A percentile compares a stretch with the other conserved stretches of the same genome.
These are phyloP conservation scores for Hymenochirus boettgeri DNA, from an alignment of 2,113 vertebrate genomes.

Conservation along the genomic window DNA sequence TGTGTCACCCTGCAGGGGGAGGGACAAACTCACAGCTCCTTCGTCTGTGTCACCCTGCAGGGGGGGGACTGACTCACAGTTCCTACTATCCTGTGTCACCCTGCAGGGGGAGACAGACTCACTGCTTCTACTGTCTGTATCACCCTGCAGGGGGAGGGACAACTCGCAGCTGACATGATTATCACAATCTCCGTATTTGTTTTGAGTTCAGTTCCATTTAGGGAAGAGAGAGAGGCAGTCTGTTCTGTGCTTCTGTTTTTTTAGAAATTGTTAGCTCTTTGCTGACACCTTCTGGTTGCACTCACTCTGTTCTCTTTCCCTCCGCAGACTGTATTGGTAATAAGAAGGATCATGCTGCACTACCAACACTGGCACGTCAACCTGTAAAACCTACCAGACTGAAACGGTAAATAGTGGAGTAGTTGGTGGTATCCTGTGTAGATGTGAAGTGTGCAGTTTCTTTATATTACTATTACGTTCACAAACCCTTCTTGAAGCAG, in stretches of 20 bases:
- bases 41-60: too few relatives aligned
- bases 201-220: neutral
- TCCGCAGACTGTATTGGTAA: conserved; percentile 1
- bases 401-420: conserved; percentile 12
- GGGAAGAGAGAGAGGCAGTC: neutral
- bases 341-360: conserved; percentile 10
- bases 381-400: conserved; percentile 11
- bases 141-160: neutral
- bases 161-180: too few relatives aligned
- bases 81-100: conserved; percentile 19
- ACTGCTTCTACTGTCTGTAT: neutral
- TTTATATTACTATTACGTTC: neutral
- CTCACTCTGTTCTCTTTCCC: neutral
- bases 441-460: too few relatives aligned
- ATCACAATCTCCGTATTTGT: neutral
- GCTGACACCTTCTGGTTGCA: neutral
- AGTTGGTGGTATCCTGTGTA: neutral
- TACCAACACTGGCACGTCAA: neutral
- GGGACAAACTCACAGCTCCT: too few relatives aligned
- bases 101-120: neutral
- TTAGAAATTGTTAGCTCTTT: neutral
- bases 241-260: too few relatives aligned
- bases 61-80: too few relatives aligned
- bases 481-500: too few relatives aligned
- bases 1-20: too few relatives aligned